These are phyloP conservation scores for Lagopus muta DNA, from an alignment of 2,113 vertebrate species.

Conservation along the genomic window DNA sequence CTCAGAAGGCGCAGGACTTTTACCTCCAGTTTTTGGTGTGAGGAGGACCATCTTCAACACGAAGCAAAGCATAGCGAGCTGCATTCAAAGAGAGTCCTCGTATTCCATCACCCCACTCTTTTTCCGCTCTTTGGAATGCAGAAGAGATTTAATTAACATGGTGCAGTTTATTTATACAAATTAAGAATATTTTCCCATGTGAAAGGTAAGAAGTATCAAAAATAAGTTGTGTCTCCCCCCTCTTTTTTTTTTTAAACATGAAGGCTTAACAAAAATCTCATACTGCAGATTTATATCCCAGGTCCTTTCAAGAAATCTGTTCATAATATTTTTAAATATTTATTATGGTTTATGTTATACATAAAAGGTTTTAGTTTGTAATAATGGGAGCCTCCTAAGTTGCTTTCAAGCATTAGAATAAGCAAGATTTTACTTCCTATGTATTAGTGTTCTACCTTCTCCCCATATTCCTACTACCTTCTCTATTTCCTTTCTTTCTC, in stretches of 20 bases:
- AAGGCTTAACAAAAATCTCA: background rate
- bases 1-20: background rate
- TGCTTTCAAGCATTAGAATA: background rate
- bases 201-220: background rate
- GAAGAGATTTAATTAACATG: background rate
- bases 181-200: background rate
- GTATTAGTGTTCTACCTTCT: background rate
- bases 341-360: background rate
- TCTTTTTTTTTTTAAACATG: background rate
- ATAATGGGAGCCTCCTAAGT: background rate
- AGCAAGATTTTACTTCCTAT: background rate
- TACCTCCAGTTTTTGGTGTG: constrained; percentile 99
- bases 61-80: constrained; percentile 92
- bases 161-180: background rate
- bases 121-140: constrained; percentile 86
- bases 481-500: background rate
- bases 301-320: background rate
- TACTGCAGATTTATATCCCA: background rate
- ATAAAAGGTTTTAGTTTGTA: background rate
- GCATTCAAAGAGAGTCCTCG: constrained; percentile 93
- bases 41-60: constrained; percentile 90
- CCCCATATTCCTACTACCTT: background rate
- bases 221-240: background rate
- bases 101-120: constrained; percentile 98
- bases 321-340: background rate